These are phyloP conservation scores for Hydrolagus colliei DNA, from an alignment of 2,797 vertebrate species.

Conservation along the genomic window DNA sequence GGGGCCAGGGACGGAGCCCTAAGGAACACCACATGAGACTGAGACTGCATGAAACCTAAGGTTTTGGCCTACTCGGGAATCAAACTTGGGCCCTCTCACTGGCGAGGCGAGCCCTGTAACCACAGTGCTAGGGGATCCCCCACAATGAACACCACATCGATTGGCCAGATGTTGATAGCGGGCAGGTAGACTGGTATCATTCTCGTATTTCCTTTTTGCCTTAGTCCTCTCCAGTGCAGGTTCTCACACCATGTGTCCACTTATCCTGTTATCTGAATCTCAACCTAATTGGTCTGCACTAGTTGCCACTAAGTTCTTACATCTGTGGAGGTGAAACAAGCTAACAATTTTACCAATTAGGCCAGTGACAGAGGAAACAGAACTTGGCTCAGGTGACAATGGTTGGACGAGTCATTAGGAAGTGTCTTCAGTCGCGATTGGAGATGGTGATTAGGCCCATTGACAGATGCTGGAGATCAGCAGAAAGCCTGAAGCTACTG, in stretches of 20 bases:
- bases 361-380: conserved; percentile 36
- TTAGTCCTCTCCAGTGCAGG: neutral
- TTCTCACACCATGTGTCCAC: conserved; percentile 16
- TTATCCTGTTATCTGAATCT: neutral
- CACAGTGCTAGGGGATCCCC: too few relatives aligned
- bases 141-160: too few relatives aligned
- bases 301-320: conserved; percentile 36
- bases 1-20: too few relatives aligned
- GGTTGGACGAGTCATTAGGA: conserved; percentile 44
- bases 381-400: conserved; percentile 47
- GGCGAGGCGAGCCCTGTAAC: too few relatives aligned
- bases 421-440: conserved; percentile 40
- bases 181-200: neutral
- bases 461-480: conserved; percentile 48
- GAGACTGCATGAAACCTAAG: too few relatives aligned
- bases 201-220: neutral
- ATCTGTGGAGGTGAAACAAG: conserved; percentile 36
- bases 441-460: conserved; percentile 44
- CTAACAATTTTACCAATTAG: conserved; percentile 48
- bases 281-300: conserved; percentile 5
- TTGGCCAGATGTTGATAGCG: neutral
- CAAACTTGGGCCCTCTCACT: too few relatives aligned
- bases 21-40: too few relatives aligned
- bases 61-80: too few relatives aligned
- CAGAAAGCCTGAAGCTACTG: conserved; percentile 29